These are phyloP conservation scores for Lymantria monacha DNA, from an alignment of 2,888 invertebrate genomes.

Conservation along the genomic window DNA sequence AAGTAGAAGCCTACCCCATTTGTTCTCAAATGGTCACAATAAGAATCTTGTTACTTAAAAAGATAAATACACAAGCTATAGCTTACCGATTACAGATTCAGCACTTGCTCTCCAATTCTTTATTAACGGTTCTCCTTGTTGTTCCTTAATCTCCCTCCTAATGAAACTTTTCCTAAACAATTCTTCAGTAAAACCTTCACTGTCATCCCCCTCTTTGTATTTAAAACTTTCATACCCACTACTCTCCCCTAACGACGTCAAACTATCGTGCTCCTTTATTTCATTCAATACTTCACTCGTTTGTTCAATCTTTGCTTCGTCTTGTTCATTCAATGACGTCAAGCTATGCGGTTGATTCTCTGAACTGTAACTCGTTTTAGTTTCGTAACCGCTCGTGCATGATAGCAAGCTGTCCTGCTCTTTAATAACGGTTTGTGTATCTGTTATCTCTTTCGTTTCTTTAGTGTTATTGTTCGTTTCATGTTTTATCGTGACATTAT, in stretches of 20 bases:
- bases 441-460: conserved; percentile 57
- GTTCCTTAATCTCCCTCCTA: conserved; percentile 57
- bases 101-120: conserved; percentile 65
- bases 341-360: conserved; percentile 41
- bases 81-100: conserved; percentile 68
- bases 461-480: conserved; percentile 66
- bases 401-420: conserved; percentile 74
- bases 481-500: conserved; percentile 79
- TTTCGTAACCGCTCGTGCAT: conserved; percentile 73
- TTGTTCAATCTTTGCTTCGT: conserved; percentile 12
- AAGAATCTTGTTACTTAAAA: no score
- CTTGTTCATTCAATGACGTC: conserved; percentile 29
- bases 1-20: no score
- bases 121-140: conserved; percentile 49
- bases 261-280: conserved; percentile 75
- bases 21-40: no score
- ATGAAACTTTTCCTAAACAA: conserved; percentile 69
- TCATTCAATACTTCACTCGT: conserved; percentile 46
- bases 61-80: background rate
- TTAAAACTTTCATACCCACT: conserved; percentile 86
- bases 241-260: conserved; percentile 84
- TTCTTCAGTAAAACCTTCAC: conserved; percentile 68
- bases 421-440: conserved; percentile 42
- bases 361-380: conserved; percentile 50
- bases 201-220: conserved; percentile 81